Evolutionary conservation across 2,888 invertebrate genomes (phyloP).

Genomic region (Drosophila merina): DNA sequence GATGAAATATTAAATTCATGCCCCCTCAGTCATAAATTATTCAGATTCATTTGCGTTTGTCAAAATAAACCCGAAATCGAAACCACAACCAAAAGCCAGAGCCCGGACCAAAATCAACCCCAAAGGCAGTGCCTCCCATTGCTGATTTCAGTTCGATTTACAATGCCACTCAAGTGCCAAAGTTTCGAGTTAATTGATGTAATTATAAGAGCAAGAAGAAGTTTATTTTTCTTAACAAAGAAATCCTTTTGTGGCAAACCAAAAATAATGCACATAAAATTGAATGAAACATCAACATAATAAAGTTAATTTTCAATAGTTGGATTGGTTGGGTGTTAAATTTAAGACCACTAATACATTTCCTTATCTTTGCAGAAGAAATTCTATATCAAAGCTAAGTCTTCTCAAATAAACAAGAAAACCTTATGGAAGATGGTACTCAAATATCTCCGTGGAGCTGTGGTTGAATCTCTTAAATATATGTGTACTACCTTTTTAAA

Average conservation of each 20-base stretch:
- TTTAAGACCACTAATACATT: neutral
- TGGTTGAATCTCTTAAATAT: no score
- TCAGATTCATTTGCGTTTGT: constrained; percentile 42
- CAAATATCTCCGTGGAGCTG: no score
- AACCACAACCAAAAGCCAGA: constrained; percentile 19
- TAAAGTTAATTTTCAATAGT: neutral
- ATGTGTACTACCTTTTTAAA: no score
- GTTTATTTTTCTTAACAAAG: constrained; percentile 11
- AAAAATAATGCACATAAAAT: neutral
- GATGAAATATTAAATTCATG: constrained; percentile 46
- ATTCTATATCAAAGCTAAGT: no score
- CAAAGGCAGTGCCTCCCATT: neutral
- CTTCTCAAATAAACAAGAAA: no score
- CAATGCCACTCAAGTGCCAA: constrained; percentile 22
- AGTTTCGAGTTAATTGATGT: constrained; percentile 25
- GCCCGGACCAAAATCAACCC: neutral
- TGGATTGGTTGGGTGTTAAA: neutral
- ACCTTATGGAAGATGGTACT: no score
- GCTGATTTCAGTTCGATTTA: constrained; percentile 14
- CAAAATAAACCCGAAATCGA: constrained; percentile 39
- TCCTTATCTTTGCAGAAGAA: no score
- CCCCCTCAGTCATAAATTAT: constrained; percentile 33
- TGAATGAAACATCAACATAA: neutral
- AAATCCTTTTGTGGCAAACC: constrained; percentile 7
- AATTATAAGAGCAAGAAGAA: constrained; percentile 17